A percentile compares a stretch with the other conserved stretches of the same genome.
These are phyloP conservation scores for Alligator mississippiensis DNA, from an alignment of 2,113 vertebrate genomes.

Conservation along the genomic window DNA sequence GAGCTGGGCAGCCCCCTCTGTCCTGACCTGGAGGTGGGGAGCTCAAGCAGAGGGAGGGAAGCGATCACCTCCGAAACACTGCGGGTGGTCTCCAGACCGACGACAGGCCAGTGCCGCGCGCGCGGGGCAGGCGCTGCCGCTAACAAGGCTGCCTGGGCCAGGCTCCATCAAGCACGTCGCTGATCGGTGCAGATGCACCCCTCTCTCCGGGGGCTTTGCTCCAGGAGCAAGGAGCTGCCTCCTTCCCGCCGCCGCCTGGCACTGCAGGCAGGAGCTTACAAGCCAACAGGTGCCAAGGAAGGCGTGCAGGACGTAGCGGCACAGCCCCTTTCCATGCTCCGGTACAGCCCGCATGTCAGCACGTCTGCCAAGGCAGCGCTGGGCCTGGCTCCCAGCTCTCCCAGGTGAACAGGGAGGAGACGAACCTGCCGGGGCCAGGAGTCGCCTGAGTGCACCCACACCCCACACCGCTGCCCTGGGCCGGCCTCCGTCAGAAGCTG, in stretches of 20 bases:
- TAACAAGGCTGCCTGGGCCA: neutral
- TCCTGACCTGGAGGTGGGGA: neutral
- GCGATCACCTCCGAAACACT: neutral
- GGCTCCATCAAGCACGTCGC: neutral
- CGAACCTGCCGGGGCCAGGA: neutral
- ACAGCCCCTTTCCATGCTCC: neutral
- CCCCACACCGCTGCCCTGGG: neutral
- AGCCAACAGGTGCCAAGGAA: neutral
- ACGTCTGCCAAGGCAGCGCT: neutral
- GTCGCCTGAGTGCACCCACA: neutral
- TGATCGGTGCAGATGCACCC: neutral
- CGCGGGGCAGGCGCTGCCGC: fast-evolving
- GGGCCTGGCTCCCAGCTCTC: neutral
- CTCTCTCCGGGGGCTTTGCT: neutral
- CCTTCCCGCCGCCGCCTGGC: no score
- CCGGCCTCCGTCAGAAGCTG: neutral
- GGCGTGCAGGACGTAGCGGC: neutral
- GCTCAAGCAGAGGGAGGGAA: neutral
- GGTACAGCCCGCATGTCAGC: neutral
- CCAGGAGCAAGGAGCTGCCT: neutral
- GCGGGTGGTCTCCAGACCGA: neutral
- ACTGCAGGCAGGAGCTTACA: neutral
- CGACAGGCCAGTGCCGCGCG: fast-evolving
- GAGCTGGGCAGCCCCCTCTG: fast-evolving
- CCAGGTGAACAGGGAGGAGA: fast-evolving